Percentiles rank a stretch among this genome's conserved stretches.
Evolutionary conservation across 2,888 invertebrate genomes (phyloP).

Genomic region (Aphodius sticticus): DNA sequence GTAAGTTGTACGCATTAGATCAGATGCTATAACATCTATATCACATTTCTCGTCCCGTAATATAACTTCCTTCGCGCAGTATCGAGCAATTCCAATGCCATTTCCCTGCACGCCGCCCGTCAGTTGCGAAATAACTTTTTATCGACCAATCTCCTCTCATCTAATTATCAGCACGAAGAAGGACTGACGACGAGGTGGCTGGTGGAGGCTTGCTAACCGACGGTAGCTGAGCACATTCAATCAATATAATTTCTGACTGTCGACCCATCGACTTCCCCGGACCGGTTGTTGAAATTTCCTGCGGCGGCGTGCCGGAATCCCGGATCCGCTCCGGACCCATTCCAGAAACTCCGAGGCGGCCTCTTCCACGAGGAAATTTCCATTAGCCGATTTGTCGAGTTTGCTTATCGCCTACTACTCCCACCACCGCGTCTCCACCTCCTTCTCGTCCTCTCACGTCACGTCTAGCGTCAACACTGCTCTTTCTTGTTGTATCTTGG

Average conservation of each 20-base stretch:
- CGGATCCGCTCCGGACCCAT: slow-evolving; percentile 4
- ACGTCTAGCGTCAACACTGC: too few species aligned
- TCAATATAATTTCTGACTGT: neutral
- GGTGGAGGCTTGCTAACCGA: neutral
- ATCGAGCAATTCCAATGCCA: neutral
- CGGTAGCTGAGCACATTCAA: neutral
- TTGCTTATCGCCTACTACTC: neutral
- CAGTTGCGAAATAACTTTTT: neutral
- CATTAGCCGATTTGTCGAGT: neutral
- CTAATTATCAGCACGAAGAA: neutral
- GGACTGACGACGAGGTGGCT: neutral
- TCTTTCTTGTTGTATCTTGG: too few species aligned
- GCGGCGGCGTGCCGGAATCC: slow-evolving; percentile 4
- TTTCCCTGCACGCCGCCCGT: neutral
- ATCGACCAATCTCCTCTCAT: neutral
- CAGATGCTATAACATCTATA: neutral
- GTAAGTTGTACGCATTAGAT: too few species aligned
- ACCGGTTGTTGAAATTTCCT: slow-evolving; percentile 4
- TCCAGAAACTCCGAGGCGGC: neutral
- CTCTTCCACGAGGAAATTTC: neutral
- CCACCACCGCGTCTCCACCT: neutral
- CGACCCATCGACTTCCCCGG: slow-evolving; percentile 4
- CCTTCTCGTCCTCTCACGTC: too few species aligned
- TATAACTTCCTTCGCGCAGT: neutral
- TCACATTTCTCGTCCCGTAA: neutral